Conservation (phyloP, 2,888 invertebrate genomes). For the Acronicta alni region DNA sequence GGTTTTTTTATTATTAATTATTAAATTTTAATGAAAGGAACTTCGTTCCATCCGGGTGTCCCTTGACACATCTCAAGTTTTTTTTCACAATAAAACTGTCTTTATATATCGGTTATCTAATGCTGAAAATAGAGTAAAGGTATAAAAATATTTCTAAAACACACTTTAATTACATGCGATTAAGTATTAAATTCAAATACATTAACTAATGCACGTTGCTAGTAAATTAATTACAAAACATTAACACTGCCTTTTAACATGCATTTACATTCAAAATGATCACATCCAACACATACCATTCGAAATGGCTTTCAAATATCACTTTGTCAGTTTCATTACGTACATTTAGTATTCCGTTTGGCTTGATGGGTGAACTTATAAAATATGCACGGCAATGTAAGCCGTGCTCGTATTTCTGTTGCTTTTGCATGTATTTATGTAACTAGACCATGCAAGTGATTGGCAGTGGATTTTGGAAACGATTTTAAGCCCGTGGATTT, state of each 20-base stretch:
- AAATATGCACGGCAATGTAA: constrained; percentile 51
- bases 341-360: constrained; percentile 58
- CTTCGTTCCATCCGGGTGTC: no score
- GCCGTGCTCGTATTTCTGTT: constrained; percentile 15
- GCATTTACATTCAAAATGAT: constrained; percentile 22
- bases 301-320: constrained; percentile 31
- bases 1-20: no score
- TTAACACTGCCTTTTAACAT: background rate
- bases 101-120: no score
- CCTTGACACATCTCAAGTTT: no score
- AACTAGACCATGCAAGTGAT: constrained; percentile 16
- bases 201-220: no score
- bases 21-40: no score
- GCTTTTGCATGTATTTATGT: constrained; percentile 12
- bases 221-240: constrained; percentile 9
- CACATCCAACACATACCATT: constrained; percentile 25
- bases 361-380: constrained; percentile 38
- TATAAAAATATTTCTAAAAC: no score
- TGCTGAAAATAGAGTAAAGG: no score
- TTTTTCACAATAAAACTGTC: no score
- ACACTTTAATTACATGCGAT: no score
- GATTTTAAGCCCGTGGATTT: no score
- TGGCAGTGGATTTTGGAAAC: constrained; percentile 1
- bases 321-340: constrained; percentile 45
- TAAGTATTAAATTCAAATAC: no score